A percentile compares a stretch with the other conserved stretches of the same genome.
Conservation (phyloP, 37 sponge, comb jelly and placozoan genomes). For the Mnemiopsis leidyi region DNA sequence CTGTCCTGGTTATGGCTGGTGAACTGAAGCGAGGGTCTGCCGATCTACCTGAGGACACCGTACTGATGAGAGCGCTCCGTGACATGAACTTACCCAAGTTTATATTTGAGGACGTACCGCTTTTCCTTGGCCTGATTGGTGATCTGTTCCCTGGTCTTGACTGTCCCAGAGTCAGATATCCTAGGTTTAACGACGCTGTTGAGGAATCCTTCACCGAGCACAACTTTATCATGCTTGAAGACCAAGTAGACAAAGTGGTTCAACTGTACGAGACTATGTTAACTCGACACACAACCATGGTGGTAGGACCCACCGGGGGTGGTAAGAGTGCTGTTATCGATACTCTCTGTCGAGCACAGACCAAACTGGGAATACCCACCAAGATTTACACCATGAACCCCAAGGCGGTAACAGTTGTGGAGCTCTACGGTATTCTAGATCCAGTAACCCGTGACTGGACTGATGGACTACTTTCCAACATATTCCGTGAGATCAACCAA, state of each 20-base stretch:
- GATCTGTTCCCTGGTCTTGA: slow-evolving; percentile 99
- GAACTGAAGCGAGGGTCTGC: slow-evolving; percentile 90
- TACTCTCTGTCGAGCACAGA: slow-evolving; percentile 91
- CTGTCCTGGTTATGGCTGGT: slow-evolving; percentile 99
- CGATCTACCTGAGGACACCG: slow-evolving; percentile 77
- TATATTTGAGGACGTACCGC: slow-evolving; percentile 98
- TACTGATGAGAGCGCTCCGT: slow-evolving; percentile 97
- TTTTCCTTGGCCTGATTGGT: slow-evolving; percentile 94
- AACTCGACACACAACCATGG: slow-evolving; percentile 97
- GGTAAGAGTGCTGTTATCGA: slow-evolving; percentile 98
- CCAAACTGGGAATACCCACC: slow-evolving; percentile 88
- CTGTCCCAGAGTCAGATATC: slow-evolving; percentile 97
- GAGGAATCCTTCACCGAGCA: slow-evolving; percentile 80
- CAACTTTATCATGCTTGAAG: slow-evolving; percentile 82
- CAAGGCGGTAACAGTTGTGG: slow-evolving; percentile 94
- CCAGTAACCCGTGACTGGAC: slow-evolving; percentile 99
- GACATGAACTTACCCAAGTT: slow-evolving; percentile 99
- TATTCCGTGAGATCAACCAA: slow-evolving; percentile 96
- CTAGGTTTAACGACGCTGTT: slow-evolving; percentile 99
- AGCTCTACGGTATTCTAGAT: slow-evolving; percentile 97
- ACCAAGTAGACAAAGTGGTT: slow-evolving; percentile 80
- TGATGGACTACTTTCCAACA: slow-evolving; percentile 98
- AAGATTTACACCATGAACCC: slow-evolving; percentile 94
- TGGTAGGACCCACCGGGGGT: slow-evolving; percentile 98
- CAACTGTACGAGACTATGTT: slow-evolving; percentile 99